Evolutionary conservation across 2,888 invertebrate species (phyloP).

Genomic region (Drosophila neotestacea): DNA sequence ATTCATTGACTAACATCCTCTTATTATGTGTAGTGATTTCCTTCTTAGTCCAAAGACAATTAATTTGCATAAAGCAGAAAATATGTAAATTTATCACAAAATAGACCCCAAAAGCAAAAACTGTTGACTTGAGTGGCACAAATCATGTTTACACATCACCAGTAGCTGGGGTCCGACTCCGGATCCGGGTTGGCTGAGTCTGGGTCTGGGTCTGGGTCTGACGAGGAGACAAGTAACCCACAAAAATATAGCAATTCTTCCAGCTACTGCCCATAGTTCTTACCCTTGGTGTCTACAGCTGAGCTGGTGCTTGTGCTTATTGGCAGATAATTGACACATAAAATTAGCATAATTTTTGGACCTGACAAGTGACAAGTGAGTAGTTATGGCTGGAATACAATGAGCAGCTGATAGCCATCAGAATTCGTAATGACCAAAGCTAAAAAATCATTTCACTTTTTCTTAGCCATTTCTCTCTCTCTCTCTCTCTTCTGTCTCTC

Average conservation of each 20-base stretch:
- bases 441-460: slow-evolving; percentile 75
- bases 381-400: slow-evolving; percentile 44
- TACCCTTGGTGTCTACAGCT: slow-evolving; percentile 5
- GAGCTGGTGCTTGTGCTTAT: slow-evolving; percentile 68
- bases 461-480: slow-evolving; percentile 1
- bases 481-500: slow-evolving; percentile 2
- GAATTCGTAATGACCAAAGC: slow-evolving; percentile 72
- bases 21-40: slow-evolving; percentile 26
- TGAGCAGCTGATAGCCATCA: slow-evolving; percentile 65
- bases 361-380: slow-evolving; percentile 67
- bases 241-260: slow-evolving; percentile 39
- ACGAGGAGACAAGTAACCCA: slow-evolving; percentile 26
- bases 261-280: background rate
- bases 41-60: slow-evolving; percentile 33
- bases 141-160: slow-evolving; percentile 76
- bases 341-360: slow-evolving; percentile 83
- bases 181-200: slow-evolving; percentile 1
- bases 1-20: slow-evolving; percentile 6
- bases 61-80: slow-evolving; percentile 73
- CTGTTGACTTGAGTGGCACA: slow-evolving; percentile 67
- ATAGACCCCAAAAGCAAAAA: slow-evolving; percentile 51
- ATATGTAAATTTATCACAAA: slow-evolving; percentile 65
- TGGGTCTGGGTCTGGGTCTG: slow-evolving; percentile 8
- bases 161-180: slow-evolving; percentile 27
- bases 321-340: slow-evolving; percentile 84